Percentiles rank a stretch among this genome's conserved stretches.
Evolutionary conservation across 1,140 invertebrate genomes (phyloP).

Genomic region (Drosophila fuyamai): DNA sequence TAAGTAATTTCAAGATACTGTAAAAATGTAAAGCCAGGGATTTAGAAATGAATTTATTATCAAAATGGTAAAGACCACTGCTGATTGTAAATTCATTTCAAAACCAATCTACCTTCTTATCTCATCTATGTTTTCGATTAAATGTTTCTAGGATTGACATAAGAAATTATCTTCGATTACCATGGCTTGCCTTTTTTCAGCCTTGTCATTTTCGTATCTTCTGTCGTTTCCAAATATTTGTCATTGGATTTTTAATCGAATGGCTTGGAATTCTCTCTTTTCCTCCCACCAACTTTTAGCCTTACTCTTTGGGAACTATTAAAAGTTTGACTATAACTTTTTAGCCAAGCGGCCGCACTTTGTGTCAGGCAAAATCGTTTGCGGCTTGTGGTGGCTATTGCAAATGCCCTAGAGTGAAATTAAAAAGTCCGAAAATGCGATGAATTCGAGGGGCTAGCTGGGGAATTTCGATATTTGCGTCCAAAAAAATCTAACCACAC

Average conservation of each 20-base stretch:
- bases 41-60: no score
- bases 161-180: neutral
- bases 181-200: neutral
- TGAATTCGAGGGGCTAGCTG: constrained; percentile 6
- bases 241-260: constrained; percentile 11
- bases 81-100: neutral
- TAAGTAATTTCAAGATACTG: no score
- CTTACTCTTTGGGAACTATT: constrained; percentile 12
- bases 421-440: constrained; percentile 20
- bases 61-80: no score
- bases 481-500: constrained; percentile 4
- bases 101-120: neutral
- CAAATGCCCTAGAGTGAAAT: constrained; percentile 21
- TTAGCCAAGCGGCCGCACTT: constrained; percentile 19
- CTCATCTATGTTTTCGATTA: neutral
- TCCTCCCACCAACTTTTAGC: neutral
- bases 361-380: constrained; percentile 30
- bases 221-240: constrained; percentile 8
- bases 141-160: neutral
- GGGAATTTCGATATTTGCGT: constrained; percentile 29
- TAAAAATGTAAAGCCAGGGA: no score
- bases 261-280: neutral
- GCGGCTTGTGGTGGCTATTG: constrained; percentile 14
- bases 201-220: constrained; percentile 2
- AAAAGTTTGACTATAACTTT: constrained; percentile 46